Evolutionary conservation across 2,113 vertebrate species (phyloP).

Genomic region (Perccottus glenii): DNA sequence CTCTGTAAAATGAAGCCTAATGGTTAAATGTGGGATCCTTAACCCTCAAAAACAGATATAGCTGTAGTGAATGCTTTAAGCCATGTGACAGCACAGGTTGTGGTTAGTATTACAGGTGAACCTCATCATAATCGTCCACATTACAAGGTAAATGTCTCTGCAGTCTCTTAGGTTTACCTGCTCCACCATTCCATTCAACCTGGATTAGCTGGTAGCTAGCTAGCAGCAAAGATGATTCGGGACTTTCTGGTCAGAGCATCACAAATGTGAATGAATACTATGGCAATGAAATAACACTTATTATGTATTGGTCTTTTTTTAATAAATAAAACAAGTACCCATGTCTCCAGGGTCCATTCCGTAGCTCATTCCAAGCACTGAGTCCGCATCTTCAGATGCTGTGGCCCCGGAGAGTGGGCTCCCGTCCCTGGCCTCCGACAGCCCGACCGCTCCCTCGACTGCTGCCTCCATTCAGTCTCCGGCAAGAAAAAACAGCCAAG

Average conservation of each 20-base stretch:
- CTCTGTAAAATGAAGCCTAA: not conserved
- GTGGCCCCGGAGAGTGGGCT: slow-evolving; percentile 74
- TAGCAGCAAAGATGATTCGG: slow-evolving; percentile 71
- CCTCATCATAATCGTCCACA: not conserved
- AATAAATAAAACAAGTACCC: slow-evolving; percentile 59
- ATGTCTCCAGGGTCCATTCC: slow-evolving; percentile 74
- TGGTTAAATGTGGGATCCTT: not conserved
- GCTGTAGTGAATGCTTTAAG: not conserved
- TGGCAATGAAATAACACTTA: not conserved
- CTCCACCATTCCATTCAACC: slow-evolving; percentile 21
- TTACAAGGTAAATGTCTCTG: not conserved
- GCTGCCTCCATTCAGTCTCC: slow-evolving; percentile 81
- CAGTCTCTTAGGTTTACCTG: slow-evolving; percentile 41
- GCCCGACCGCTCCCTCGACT: slow-evolving; percentile 80
- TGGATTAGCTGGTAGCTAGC: slow-evolving; percentile 66
- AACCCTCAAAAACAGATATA: not conserved
- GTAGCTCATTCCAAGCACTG: slow-evolving; percentile 75
- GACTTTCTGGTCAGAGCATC: slow-evolving; percentile 50
- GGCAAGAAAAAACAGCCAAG: slow-evolving; percentile 51
- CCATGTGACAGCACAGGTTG: not conserved
- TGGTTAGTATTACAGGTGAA: not conserved
- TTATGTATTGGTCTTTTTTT: not conserved
- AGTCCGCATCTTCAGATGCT: slow-evolving; percentile 79
- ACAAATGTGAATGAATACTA: not conserved
- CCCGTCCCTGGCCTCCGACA: slow-evolving; percentile 79